phyloP scores from a whole-genome alignment of 2,888 invertebrate genomes.

The Villa cingulata region DNA sequence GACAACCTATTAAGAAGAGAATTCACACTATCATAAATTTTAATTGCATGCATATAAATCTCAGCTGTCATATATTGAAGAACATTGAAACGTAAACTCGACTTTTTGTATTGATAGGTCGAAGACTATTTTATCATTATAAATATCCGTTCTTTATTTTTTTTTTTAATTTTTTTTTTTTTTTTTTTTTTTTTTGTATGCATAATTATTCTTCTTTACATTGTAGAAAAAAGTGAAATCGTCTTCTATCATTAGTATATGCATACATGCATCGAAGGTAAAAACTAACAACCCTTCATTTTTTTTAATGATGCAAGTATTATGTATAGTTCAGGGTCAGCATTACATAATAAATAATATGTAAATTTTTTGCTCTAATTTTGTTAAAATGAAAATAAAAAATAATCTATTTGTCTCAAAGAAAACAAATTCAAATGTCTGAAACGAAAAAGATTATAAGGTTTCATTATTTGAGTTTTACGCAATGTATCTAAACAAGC shows the following conservation, averaged over 20 bases:
- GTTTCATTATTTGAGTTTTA: background rate
- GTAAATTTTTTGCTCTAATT: background rate
- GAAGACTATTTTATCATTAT: too few relatives aligned
- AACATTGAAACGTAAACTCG: too few relatives aligned
- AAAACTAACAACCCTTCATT: background rate
- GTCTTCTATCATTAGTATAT: background rate
- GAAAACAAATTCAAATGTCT: background rate
- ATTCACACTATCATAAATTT: slow-evolving; percentile 8
- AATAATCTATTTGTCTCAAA: too few relatives aligned
- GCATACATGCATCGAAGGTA: background rate
- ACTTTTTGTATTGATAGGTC: background rate
- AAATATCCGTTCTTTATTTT: too few relatives aligned
- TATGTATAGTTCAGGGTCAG: background rate
- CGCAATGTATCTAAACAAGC: background rate
- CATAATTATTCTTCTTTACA: too few relatives aligned
- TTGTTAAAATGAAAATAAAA: too few relatives aligned
- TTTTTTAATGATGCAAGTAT: background rate
- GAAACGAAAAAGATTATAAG: background rate
- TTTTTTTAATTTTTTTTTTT: too few relatives aligned
- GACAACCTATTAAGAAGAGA: slow-evolving; percentile 1
- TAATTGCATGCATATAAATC: slow-evolving; percentile 1
- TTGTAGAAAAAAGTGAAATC: background rate
- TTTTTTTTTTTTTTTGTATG: too few relatives aligned
- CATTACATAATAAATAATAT: background rate
- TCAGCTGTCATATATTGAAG: background rate